These are phyloP conservation scores for Gerris lacustris DNA, from an alignment of 2,888 invertebrate genomes.

Conservation along the genomic window DNA sequence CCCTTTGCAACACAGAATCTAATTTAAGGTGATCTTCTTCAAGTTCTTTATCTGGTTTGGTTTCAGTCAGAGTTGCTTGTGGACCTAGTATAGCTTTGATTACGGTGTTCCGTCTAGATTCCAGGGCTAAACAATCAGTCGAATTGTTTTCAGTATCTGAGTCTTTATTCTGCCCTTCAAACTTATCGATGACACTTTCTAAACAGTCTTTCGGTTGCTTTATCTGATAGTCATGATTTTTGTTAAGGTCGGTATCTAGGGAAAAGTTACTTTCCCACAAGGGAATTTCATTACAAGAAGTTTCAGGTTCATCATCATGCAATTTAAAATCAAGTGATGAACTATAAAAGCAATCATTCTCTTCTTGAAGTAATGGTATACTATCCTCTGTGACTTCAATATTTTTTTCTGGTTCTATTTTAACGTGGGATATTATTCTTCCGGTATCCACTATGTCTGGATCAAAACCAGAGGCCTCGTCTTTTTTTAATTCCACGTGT, in stretches of 20 bases:
- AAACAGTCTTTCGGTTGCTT: background rate
- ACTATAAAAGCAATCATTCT: constrained; percentile 16
- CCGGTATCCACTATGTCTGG: background rate
- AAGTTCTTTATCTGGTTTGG: background rate
- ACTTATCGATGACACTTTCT: background rate
- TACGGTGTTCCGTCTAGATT: constrained; percentile 31
- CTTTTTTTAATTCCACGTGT: constrained; percentile 22
- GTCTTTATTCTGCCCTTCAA: background rate
- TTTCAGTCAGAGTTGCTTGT: background rate
- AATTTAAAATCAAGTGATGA: background rate
- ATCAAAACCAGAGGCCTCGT: background rate
- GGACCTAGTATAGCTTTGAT: constrained; percentile 19
- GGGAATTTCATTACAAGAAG: background rate
- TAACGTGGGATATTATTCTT: background rate
- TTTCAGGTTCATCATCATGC: background rate
- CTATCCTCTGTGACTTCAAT: constrained; percentile 21
- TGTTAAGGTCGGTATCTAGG: background rate
- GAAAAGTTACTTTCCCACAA: background rate
- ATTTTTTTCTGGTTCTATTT: background rate
- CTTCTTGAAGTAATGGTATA: constrained; percentile 26
- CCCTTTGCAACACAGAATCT: constrained; percentile 30
- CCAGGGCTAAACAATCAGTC: constrained; percentile 13
- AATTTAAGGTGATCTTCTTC: constrained; percentile 27
- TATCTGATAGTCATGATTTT: background rate
- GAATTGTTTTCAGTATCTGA: background rate